A percentile compares a stretch with the other conserved stretches of the same genome.
These are phyloP conservation scores for Gymnogyps californianus DNA, from an alignment of 2,113 vertebrate species.

Conservation along the genomic window DNA sequence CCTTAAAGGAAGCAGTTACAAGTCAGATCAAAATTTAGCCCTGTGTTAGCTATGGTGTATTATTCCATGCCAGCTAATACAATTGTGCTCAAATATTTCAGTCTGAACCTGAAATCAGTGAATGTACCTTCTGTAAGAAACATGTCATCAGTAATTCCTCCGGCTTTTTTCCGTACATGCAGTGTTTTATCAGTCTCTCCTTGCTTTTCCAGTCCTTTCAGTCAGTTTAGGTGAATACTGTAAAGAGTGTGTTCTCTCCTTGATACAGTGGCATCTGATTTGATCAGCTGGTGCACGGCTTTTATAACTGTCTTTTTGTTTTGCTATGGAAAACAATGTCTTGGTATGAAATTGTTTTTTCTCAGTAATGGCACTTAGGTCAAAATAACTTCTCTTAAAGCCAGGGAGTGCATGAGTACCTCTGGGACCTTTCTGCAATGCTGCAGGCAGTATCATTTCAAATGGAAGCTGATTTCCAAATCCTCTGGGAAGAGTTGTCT, in stretches of 20 bases:
- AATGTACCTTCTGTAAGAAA: not conserved
- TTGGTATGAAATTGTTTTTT: not conserved
- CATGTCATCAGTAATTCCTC: not conserved
- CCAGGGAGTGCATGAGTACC: not conserved
- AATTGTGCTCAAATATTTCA: not conserved
- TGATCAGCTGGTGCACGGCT: not conserved
- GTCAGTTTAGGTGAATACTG: not conserved
- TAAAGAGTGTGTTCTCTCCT: not conserved
- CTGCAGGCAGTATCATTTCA: not conserved
- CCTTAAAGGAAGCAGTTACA: not conserved
- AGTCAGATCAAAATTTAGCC: not conserved
- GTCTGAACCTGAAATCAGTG: not conserved
- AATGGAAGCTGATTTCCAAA: not conserved
- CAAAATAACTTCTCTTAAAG: not conserved
- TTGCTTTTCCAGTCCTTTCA: not conserved
- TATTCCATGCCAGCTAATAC: not conserved
- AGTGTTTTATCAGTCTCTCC: not conserved
- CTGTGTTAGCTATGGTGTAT: not conserved
- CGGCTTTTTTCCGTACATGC: accelerated
- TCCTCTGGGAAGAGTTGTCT: not conserved
- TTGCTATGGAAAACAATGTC: not conserved
- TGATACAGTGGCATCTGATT: not conserved
- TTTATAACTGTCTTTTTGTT: not conserved
- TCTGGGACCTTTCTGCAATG: not conserved
- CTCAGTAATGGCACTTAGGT: not conserved